Conservation (phyloP, 2,888 invertebrate genomes). For the Phengaris arion region DNA sequence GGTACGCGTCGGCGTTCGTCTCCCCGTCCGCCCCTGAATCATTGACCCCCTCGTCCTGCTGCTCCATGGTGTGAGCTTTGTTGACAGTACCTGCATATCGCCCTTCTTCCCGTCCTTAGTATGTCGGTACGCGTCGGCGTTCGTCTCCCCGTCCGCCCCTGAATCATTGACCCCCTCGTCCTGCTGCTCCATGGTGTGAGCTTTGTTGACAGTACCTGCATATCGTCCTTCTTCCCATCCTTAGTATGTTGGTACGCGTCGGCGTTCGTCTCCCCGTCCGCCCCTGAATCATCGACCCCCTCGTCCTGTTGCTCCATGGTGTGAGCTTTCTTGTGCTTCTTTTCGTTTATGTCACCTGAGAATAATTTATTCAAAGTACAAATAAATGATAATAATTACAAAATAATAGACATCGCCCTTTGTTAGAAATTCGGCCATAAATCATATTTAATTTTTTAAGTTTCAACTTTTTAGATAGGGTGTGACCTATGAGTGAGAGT, state of each 20-base stretch:
- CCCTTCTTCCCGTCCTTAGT: slow-evolving; percentile 87
- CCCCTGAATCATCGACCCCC: slow-evolving; percentile 69
- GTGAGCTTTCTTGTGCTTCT: slow-evolving; percentile 81
- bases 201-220: slow-evolving; percentile 74
- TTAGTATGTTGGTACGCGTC: slow-evolving; percentile 92
- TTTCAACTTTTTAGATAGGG: too few species aligned
- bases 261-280: slow-evolving; percentile 65
- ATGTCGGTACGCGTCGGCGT: slow-evolving; percentile 88
- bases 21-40: slow-evolving; percentile 70
- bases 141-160: slow-evolving; percentile 62
- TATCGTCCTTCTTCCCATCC: slow-evolving; percentile 85
- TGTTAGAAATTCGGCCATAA: too few species aligned
- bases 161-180: slow-evolving; percentile 72
- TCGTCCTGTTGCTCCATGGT: slow-evolving; percentile 76
- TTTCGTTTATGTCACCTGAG: slow-evolving; percentile 81
- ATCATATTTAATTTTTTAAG: too few species aligned
- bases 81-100: slow-evolving; percentile 81
- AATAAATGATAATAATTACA: too few species aligned
- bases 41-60: slow-evolving; percentile 66
- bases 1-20: slow-evolving; percentile 83
- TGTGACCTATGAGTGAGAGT: too few species aligned
- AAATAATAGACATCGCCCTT: too few species aligned
- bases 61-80: slow-evolving; percentile 75
- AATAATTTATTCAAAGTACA: slow-evolving; percentile 26
- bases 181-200: slow-evolving; percentile 77